Evolutionary conservation across 1,140 invertebrate species (phyloP).

Genomic region (Copidosoma floridanum): DNA sequence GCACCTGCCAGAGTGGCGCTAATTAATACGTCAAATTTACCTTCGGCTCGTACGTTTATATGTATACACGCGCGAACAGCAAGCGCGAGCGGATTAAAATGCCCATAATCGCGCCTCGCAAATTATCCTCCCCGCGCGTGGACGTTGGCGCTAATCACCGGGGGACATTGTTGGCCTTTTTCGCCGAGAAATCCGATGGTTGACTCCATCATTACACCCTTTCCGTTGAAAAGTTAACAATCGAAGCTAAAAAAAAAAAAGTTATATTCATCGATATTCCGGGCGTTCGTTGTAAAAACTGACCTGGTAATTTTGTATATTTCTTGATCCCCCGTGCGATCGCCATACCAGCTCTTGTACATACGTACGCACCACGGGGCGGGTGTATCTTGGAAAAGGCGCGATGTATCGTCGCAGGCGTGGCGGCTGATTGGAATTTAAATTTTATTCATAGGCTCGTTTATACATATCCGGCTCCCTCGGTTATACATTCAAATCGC

Average conservation of each 20-base stretch:
- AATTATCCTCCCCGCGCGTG: no score
- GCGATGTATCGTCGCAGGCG: neutral
- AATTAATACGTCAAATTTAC: constrained; percentile 49
- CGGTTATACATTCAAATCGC: constrained; percentile 42
- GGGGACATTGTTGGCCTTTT: no score
- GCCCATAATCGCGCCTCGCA: constrained; percentile 39
- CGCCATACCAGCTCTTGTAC: no score
- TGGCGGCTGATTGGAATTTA: constrained; percentile 37
- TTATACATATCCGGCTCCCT: constrained; percentile 38
- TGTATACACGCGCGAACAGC: constrained; percentile 17
- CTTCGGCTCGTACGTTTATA: constrained; percentile 35
- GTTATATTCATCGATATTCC: no score
- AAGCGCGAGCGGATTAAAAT: constrained; percentile 36
- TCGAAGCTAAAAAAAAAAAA: no score
- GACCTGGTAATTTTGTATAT: neutral
- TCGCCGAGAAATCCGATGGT: no score
- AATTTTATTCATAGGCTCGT: constrained; percentile 43
- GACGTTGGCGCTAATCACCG: constrained; percentile 7
- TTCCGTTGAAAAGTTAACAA: no score
- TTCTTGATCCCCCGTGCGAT: constrained; percentile 1
- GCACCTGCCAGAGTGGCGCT: constrained; percentile 13
- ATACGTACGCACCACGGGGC: no score
- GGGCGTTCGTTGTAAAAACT: no score
- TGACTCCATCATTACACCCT: no score
- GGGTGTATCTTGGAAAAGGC: neutral